A percentile compares a stretch with the other conserved stretches of the same genome.
These are phyloP conservation scores for Cathartes aura DNA, from an alignment of 2,113 vertebrate species.

Conservation along the genomic window DNA sequence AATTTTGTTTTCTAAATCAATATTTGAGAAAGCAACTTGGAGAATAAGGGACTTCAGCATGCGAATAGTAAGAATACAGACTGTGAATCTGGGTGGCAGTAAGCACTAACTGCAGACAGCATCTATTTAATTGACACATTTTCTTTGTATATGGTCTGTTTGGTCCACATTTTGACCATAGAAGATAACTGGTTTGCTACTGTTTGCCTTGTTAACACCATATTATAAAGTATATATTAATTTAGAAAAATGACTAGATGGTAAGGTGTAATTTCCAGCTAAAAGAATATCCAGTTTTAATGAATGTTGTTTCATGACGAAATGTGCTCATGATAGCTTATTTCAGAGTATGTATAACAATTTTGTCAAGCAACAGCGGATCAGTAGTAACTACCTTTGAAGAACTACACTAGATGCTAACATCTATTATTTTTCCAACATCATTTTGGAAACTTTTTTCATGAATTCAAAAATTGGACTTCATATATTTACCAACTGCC, in stretches of 20 bases:
- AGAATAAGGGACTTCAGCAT: neutral
- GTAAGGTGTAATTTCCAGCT: slow-evolving; percentile 27
- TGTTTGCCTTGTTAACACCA: neutral
- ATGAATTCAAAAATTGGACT: neutral
- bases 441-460: neutral
- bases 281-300: slow-evolving; percentile 39
- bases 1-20: slow-evolving; percentile 2
- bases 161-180: neutral
- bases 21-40: neutral
- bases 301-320: slow-evolving; percentile 43
- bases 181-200: neutral
- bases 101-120: neutral
- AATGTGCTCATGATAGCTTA: slow-evolving; percentile 37
- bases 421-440: neutral
- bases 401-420: neutral
- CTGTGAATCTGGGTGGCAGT: neutral
- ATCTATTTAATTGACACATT: neutral
- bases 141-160: neutral
- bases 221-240: slow-evolving; percentile 6
- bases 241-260: slow-evolving; percentile 20
- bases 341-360: neutral
- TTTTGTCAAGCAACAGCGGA: neutral
- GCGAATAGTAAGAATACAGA: neutral
- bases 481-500: neutral
- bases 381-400: neutral